Evolutionary conservation across 2,113 vertebrate species (phyloP).

Genomic region (Ceuthmochares aereus): DNA sequence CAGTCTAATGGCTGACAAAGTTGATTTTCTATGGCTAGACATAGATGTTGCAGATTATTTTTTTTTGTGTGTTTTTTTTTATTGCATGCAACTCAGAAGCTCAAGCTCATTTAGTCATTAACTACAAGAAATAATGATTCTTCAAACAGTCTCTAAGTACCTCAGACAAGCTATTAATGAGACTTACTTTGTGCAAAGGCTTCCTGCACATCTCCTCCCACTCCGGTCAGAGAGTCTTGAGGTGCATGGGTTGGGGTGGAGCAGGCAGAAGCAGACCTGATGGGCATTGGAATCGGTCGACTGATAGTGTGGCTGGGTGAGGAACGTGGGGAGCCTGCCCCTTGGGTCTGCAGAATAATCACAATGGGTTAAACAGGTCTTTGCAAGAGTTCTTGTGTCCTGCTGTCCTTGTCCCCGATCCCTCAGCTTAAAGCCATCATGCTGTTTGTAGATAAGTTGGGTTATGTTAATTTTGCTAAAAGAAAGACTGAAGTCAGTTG

Average conservation of each 20-base stretch:
- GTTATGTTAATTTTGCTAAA: conserved; percentile 2
- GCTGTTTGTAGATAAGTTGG: neutral
- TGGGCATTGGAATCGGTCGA: conserved; percentile 92
- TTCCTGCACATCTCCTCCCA: conserved; percentile 97
- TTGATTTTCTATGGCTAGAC: neutral
- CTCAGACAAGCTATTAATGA: neutral
- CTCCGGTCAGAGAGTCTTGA: conserved; percentile 97
- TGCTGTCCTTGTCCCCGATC: neutral
- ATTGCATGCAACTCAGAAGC: neutral
- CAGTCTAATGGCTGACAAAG: neutral
- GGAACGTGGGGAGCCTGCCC: conserved; percentile 91
- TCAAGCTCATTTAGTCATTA: neutral
- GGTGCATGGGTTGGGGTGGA: conserved; percentile 92
- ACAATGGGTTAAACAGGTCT: conserved; percentile 23
- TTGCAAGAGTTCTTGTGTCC: neutral
- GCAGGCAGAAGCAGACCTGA: conserved; percentile 89
- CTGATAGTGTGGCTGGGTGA: conserved; percentile 96
- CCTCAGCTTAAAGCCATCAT: neutral
- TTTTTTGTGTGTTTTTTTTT: neutral
- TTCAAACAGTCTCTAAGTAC: neutral
- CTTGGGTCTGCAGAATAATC: conserved; percentile 90
- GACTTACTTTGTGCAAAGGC: conserved; percentile 95
- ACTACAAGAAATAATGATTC: neutral
- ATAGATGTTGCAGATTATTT: neutral
- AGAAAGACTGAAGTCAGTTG: neutral